These are phyloP conservation scores for Macrotus californicus DNA, from an alignment of 2,113 vertebrate species.

Conservation along the genomic window DNA sequence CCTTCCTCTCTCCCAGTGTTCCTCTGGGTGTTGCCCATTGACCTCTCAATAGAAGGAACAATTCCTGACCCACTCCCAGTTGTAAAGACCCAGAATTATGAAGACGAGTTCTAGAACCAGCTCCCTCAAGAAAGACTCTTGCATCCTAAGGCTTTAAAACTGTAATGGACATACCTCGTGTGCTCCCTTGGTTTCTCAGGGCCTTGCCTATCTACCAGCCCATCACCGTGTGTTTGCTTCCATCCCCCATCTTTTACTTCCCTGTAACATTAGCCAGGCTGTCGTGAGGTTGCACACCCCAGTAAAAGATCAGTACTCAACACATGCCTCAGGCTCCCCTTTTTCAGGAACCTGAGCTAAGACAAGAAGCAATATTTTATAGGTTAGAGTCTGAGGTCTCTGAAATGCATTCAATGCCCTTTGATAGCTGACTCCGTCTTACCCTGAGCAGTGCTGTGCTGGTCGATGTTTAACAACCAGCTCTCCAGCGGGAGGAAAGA, in stretches of 20 bases:
- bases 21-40: background rate
- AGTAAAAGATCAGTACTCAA: background rate
- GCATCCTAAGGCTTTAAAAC: background rate
- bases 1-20: rapidly evolving
- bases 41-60: background rate
- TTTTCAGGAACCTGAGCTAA: background rate
- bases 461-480: background rate
- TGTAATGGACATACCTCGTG: rapidly evolving
- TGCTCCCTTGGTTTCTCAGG: rapidly evolving
- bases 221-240: no score
- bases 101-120: background rate
- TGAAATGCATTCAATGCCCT: background rate
- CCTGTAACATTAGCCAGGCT: background rate
- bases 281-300: background rate
- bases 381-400: background rate
- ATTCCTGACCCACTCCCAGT: background rate
- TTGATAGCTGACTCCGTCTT: background rate
- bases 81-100: background rate
- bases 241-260: background rate
- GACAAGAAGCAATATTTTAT: background rate
- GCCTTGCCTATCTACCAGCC: background rate
- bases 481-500: background rate
- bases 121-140: background rate
- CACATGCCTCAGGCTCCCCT: background rate
- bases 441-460: background rate